These are phyloP conservation scores for Gnathonemus echidnorhynchus DNA, from an alignment of 2,113 vertebrate species.

Conservation along the genomic window DNA sequence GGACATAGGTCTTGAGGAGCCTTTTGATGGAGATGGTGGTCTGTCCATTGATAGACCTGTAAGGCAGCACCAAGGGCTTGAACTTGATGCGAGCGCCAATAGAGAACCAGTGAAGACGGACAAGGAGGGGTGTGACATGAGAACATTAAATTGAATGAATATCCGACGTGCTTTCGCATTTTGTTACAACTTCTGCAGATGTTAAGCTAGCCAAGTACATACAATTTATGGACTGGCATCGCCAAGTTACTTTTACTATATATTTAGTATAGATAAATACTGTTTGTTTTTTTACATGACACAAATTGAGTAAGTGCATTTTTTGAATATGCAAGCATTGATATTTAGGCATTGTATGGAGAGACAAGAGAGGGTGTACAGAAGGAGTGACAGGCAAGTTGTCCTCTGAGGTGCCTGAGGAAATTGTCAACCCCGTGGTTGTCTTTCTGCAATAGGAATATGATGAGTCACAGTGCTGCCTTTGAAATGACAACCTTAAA, in stretches of 20 bases:
- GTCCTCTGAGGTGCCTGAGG: neutral
- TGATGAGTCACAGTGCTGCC: neutral
- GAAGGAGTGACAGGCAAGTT: neutral
- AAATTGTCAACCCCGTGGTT: neutral
- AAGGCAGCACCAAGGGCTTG: neutral
- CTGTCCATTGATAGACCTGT: neutral
- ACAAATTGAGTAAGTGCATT: neutral
- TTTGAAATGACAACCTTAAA: neutral
- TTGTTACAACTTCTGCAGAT: neutral
- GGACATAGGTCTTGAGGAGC: neutral
- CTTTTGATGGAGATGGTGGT: neutral
- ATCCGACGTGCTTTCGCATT: neutral
- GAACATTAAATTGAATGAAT: neutral
- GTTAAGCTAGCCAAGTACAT: neutral
- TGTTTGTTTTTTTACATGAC: neutral
- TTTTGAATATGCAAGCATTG: neutral
- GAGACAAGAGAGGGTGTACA: neutral
- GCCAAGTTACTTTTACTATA: neutral
- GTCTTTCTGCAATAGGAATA: neutral
- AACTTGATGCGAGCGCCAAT: neutral
- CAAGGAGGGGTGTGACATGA: neutral
- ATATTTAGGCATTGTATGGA: neutral
- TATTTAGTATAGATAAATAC: neutral
- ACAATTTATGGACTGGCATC: neutral
- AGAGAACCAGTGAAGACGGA: neutral